These are phyloP conservation scores for Polyploca ridens DNA, from an alignment of 2,888 invertebrate species.

Conservation along the genomic window DNA sequence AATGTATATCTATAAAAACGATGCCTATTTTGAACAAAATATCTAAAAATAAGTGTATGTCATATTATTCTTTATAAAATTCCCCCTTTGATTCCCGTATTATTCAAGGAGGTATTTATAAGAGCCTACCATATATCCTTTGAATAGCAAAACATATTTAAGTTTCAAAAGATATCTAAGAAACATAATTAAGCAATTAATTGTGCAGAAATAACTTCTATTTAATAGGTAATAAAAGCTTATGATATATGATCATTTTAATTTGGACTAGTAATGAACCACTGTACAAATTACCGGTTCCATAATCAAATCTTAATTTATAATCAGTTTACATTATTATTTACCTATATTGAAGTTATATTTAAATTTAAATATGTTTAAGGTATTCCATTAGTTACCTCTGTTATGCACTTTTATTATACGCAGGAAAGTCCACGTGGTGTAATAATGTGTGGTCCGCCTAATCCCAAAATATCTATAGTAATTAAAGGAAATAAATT, in stretches of 20 bases:
- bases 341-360: background rate
- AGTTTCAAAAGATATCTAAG: background rate
- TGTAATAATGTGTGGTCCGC: too few relatives aligned
- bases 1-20: too few relatives aligned
- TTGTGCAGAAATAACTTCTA: background rate
- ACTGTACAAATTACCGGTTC: background rate
- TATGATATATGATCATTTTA: background rate
- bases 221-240: constrained; percentile 7
- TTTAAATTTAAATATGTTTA: background rate
- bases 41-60: too few relatives aligned
- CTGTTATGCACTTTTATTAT: too few relatives aligned
- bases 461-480: too few relatives aligned
- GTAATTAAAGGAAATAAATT: too few relatives aligned
- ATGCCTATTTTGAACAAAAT: too few relatives aligned
- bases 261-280: background rate
- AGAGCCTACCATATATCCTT: background rate
- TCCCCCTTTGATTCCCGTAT: too few relatives aligned
- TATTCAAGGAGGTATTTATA: too few relatives aligned
- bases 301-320: background rate
- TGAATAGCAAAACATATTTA: background rate
- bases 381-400: too few relatives aligned
- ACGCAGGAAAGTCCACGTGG: too few relatives aligned
- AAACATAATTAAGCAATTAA: background rate
- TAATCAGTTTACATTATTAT: background rate
- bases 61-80: too few relatives aligned